Evolutionary conservation across 2,888 invertebrate species (phyloP), one percentile per base, ranked within the genome.

Genomic region (Caenorhabditis auriculariae): DNA sequence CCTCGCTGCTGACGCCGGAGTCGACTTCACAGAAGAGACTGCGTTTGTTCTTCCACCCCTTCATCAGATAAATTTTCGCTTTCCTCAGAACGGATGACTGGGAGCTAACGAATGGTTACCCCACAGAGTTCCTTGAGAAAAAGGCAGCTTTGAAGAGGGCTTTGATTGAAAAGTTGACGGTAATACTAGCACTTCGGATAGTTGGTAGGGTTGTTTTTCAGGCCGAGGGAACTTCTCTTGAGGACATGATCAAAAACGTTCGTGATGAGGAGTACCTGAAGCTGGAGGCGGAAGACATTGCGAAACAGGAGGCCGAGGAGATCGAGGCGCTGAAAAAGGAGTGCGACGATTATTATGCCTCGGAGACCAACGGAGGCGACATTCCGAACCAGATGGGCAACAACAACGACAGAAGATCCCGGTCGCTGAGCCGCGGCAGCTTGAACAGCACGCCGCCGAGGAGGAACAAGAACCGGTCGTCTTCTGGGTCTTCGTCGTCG

Each of bases 81-180:
- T 32, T 32, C 32, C n/a, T 44, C 46, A 62, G 57, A 44, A 21
- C 42, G 4, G 63, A 63, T 39, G 45, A 51, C n/a, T 24, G 37
- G 12, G 44, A 46, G 26, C 27, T 55, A 6, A 12, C 43, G 9
- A 54, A 52, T n/a, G n/a, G n/a, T 15, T 62, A 54, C 27, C 62
- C 62, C 1, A 37, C 49, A 0, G 58, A 98, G 84, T 98, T 93
- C 85, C 95, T 92, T 84, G 92, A 93, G 84, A 91, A 93, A 5
- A 98, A 96, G 84, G 91, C 55, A 47, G 48, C 49, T 19, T 27
- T 44, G 54, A 63, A 52, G 39, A 65, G 57, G 43, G 54, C 54
- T 7, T 59, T 53, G 19, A 17, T 59, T 21, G 56, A 61, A 1
- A 54, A 59, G 28, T 50, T 64, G 27, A 9, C 24, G 2, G 28